phyloP scores from a whole-genome alignment of 1,140 invertebrate genomes.

The Pseudachorutes palmiensis region DNA sequence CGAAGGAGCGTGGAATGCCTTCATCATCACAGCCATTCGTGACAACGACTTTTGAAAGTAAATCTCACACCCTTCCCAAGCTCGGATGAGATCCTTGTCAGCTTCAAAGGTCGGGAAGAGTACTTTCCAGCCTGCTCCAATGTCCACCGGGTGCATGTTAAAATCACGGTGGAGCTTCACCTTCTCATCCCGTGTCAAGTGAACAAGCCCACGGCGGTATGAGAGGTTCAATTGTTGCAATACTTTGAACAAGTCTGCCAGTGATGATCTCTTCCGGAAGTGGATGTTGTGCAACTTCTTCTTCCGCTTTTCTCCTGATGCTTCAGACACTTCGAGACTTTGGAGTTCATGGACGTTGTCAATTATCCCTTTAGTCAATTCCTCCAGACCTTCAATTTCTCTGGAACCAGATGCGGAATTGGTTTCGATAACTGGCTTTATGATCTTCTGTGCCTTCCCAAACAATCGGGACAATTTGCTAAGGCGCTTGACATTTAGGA shows the following conservation, averaged over 20 bases:
- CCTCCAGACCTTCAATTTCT: slow-evolving; percentile 53
- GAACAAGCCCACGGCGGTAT: slow-evolving; percentile 63
- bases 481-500: slow-evolving; percentile 14
- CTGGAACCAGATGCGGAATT: slow-evolving; percentile 12
- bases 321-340: slow-evolving; percentile 53
- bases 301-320: slow-evolving; percentile 56
- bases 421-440: slow-evolving; percentile 13
- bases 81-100: slow-evolving; percentile 49
- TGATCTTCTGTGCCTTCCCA: slow-evolving; percentile 54
- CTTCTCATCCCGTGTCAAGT: slow-evolving; percentile 43
- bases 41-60: slow-evolving; percentile 67
- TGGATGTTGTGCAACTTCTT: slow-evolving; percentile 62
- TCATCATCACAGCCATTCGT: slow-evolving; percentile 57
- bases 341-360: slow-evolving; percentile 51
- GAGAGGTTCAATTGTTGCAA: slow-evolving; percentile 65
- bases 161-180: slow-evolving; percentile 29
- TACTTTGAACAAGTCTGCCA: slow-evolving; percentile 74
- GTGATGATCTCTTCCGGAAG: slow-evolving; percentile 68
- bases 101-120: slow-evolving; percentile 34
- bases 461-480: slow-evolving; percentile 41
- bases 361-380: slow-evolving; percentile 55
- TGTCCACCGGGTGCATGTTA: slow-evolving; percentile 52
- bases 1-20: slow-evolving; percentile 55
- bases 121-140: slow-evolving; percentile 44
- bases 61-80: slow-evolving; percentile 65